Conservation (phyloP, 1,140 invertebrate species). For the Pygmarrhopalites habei region DNA sequence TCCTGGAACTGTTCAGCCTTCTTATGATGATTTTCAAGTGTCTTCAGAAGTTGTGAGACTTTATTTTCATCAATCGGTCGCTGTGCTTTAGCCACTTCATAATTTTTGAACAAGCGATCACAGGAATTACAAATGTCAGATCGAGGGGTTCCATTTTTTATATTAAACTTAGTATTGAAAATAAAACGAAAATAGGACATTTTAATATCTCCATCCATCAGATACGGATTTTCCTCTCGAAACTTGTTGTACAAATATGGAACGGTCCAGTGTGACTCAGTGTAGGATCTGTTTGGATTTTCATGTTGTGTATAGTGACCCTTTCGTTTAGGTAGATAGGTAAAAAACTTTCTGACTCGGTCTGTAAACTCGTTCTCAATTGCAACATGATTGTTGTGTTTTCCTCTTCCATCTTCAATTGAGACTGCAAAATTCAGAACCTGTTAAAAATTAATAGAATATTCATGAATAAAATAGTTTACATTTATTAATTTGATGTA, state of each 20-base stretch:
- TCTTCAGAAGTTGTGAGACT: background rate
- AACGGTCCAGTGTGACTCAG: background rate
- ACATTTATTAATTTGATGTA: no score
- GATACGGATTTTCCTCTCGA: background rate
- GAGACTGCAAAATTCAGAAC: no score
- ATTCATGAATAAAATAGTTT: no score
- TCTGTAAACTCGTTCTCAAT: background rate
- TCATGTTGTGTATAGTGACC: slow-evolving; percentile 2
- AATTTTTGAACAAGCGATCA: background rate
- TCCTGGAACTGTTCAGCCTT: background rate
- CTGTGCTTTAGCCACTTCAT: background rate
- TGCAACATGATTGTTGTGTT: background rate
- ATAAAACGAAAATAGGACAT: slow-evolving; percentile 1
- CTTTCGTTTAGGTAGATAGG: background rate
- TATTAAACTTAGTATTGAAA: slow-evolving; percentile 22
- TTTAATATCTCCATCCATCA: background rate
- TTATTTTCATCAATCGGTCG: background rate
- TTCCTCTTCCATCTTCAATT: background rate
- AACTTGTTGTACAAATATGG: background rate
- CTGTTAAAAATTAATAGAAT: no score
- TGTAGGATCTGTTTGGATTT: background rate
- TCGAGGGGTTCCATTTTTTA: slow-evolving; percentile 15
- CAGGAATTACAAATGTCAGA: slow-evolving; percentile 17
- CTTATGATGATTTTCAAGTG: background rate
- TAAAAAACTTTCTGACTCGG: background rate